Evolutionary conservation across 1,140 invertebrate genomes (phyloP).

Genomic region (Tetraneura akinire): DNA sequence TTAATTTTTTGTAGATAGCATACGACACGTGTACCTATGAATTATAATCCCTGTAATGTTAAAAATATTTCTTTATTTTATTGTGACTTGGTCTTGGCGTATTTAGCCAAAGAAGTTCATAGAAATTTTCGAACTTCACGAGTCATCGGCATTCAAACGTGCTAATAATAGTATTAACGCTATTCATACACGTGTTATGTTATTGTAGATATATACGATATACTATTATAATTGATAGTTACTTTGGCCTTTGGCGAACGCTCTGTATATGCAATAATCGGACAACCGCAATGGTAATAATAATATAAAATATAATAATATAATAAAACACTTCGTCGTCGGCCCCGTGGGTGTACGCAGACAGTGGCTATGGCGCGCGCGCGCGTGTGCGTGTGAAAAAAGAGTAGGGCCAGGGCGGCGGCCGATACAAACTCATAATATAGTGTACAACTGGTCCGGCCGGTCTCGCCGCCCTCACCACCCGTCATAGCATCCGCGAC

Average conservation of each 20-base stretch:
- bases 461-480: constrained; percentile 26
- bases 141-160: too few relatives aligned
- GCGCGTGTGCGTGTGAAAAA: constrained; percentile 23
- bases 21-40: too few relatives aligned
- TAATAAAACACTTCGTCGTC: not conserved
- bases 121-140: too few relatives aligned
- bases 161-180: not conserved
- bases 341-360: not conserved
- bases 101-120: too few relatives aligned
- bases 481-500: not conserved
- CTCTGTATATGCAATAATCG: not conserved
- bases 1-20: too few relatives aligned
- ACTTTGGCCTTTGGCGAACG: too few relatives aligned
- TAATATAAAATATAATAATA: not conserved
- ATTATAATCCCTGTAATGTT: too few relatives aligned
- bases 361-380: not conserved
- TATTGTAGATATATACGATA: too few relatives aligned
- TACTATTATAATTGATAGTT: too few relatives aligned
- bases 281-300: not conserved
- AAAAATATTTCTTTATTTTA: too few relatives aligned
- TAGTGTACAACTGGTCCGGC: constrained; percentile 36
- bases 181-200: not conserved
- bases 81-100: too few relatives aligned
- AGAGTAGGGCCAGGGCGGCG: constrained; percentile 25
- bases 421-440: not conserved